phyloP scores from a whole-genome alignment of 2,113 vertebrate genomes.

The Campylomormyrus tamandua region DNA sequence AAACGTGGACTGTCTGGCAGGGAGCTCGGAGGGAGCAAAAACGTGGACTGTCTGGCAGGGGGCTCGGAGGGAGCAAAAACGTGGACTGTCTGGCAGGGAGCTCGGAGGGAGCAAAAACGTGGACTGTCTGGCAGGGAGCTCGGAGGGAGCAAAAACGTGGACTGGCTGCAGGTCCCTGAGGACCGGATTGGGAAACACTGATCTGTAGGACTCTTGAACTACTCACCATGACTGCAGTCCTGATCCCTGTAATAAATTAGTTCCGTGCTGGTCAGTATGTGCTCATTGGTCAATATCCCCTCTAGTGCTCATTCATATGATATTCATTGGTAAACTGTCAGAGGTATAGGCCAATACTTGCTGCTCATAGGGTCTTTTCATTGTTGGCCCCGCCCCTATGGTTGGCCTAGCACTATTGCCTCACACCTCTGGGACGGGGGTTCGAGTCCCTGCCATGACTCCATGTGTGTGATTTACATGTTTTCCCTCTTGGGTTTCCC shows the following conservation, averaged over 20 bases:
- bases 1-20: too few relatives aligned
- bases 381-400: not conserved
- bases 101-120: too few relatives aligned
- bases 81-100: too few relatives aligned
- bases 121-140: too few relatives aligned
- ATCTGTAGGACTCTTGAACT: not conserved
- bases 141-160: too few relatives aligned
- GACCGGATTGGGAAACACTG: too few relatives aligned
- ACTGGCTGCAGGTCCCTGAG: too few relatives aligned
- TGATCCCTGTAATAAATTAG: not conserved
- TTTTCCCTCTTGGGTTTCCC: too few relatives aligned
- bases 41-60: too few relatives aligned
- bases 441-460: not conserved
- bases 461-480: too few relatives aligned
- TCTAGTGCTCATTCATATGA: not conserved
- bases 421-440: not conserved
- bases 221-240: not conserved
- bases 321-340: not conserved
- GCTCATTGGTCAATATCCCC: not conserved
- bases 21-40: too few relatives aligned
- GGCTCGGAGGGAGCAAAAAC: too few relatives aligned
- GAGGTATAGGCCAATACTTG: not conserved
- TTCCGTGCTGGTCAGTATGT: not conserved
- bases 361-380: not conserved
- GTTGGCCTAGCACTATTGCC: not conserved